Evolutionary conservation across 2,888 invertebrate genomes (phyloP).

Genomic region (Danaus chrysippus): DNA sequence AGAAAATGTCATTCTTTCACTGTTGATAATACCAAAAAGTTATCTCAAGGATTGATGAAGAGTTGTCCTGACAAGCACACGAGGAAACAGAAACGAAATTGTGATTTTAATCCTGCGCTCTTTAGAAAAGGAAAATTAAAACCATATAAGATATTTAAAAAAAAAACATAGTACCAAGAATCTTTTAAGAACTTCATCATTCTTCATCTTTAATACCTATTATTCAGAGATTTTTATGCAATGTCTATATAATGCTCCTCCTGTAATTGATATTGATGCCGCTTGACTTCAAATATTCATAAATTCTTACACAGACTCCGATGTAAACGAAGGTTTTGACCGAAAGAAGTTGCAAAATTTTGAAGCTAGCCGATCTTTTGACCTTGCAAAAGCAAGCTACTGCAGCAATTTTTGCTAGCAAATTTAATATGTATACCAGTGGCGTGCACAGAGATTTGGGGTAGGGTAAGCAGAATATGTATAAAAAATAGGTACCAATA

Average conservation of each 20-base stretch:
- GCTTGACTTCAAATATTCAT: constrained; percentile 16
- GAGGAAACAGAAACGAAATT: constrained; percentile 1
- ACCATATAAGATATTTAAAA: constrained; percentile 10
- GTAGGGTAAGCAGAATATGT: no score
- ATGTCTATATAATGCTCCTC: no score
- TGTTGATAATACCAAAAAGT: constrained; percentile 3
- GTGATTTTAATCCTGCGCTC: not conserved
- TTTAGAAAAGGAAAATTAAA: constrained; percentile 8
- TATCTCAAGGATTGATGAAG: not conserved
- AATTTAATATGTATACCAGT: no score
- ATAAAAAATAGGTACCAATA: no score
- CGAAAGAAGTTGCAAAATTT: constrained; percentile 14
- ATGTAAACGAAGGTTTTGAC: constrained; percentile 15
- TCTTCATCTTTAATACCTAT: no score
- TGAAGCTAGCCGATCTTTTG: not conserved
- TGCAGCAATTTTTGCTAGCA: no score
- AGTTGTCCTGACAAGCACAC: not conserved
- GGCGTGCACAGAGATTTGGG: no score
- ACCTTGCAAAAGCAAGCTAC: no score
- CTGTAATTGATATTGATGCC: constrained; percentile 11
- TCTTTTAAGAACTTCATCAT: not conserved
- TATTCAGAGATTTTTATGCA: no score
- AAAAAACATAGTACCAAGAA: constrained; percentile 6
- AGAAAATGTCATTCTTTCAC: constrained; percentile 18
- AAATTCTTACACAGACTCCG: constrained; percentile 7